These are phyloP conservation scores for Drosophila sordidula DNA, from an alignment of 2,888 invertebrate genomes.

Conservation along the genomic window DNA sequence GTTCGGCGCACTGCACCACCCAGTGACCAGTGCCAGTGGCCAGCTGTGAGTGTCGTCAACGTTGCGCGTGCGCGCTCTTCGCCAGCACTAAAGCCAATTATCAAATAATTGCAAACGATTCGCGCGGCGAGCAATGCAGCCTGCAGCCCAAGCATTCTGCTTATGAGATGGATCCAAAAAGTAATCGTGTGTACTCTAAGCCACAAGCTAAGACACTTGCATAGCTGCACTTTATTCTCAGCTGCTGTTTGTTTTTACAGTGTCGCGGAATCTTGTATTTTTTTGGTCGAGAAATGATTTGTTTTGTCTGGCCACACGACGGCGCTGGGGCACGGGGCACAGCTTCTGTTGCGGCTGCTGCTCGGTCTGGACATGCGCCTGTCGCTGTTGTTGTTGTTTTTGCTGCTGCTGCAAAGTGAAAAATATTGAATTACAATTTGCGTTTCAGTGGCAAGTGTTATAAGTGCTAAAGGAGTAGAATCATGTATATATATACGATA, in stretches of 20 bases:
- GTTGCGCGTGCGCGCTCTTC: conserved; percentile 39
- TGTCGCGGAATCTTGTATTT: conserved; percentile 46
- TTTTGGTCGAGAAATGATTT: conserved; percentile 61
- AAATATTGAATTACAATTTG: conserved; percentile 46
- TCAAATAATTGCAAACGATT: conserved; percentile 21
- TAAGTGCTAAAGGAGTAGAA: conserved; percentile 1
- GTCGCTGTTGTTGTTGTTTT: conserved; percentile 15
- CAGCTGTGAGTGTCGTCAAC: conserved; percentile 40
- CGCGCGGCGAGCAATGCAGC: conserved; percentile 61
- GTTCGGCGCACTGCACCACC: conserved; percentile 37
- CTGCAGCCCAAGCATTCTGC: conserved; percentile 55
- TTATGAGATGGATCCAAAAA: conserved; percentile 84
- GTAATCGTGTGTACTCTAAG: conserved; percentile 63
- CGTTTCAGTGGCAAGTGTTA: conserved; percentile 9
- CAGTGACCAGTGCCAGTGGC: conserved; percentile 68
- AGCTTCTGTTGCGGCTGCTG: conserved; percentile 2
- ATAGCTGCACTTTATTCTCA: conserved; percentile 27
- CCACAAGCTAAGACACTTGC: not conserved
- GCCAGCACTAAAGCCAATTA: not conserved
- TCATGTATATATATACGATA: not conserved
- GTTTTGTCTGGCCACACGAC: conserved; percentile 74
- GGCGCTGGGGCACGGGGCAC: conserved; percentile 24
- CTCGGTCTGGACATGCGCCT: conserved; percentile 49
- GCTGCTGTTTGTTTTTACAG: conserved; percentile 64
- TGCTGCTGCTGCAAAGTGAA: conserved; percentile 24